Conservation (phyloP, 2,888 invertebrate species). For the Agrotis segetum region DNA sequence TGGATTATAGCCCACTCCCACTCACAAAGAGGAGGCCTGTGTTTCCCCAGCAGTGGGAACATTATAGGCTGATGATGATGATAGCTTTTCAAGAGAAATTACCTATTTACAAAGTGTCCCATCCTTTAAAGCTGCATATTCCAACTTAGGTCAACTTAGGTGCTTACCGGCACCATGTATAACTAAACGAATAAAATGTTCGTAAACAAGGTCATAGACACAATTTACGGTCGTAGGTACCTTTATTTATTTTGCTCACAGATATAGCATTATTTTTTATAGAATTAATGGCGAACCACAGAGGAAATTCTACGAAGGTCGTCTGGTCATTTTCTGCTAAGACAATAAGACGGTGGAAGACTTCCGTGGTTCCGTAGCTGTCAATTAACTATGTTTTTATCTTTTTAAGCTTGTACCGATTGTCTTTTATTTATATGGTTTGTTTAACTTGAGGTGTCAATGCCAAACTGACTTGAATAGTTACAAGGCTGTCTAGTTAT, state of each 20-base stretch:
- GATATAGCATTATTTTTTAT: slow-evolving; percentile 48
- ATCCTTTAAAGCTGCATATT: slow-evolving; percentile 13
- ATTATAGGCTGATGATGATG: too few relatives aligned
- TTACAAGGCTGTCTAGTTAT: slow-evolving; percentile 23
- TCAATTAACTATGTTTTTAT: slow-evolving; percentile 26
- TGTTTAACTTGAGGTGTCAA: slow-evolving; percentile 16
- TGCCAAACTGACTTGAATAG: slow-evolving; percentile 16
- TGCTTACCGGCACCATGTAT: slow-evolving; percentile 30
- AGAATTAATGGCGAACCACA: slow-evolving; percentile 33
- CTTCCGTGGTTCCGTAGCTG: slow-evolving; percentile 9
- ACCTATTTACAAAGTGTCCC: background rate
- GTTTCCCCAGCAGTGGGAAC: too few relatives aligned
- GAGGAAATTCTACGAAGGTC: slow-evolving; percentile 26
- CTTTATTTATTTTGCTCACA: slow-evolving; percentile 69
- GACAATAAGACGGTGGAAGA: slow-evolving; percentile 42
- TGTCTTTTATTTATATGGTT: slow-evolving; percentile 12
- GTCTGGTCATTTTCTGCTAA: slow-evolving; percentile 34
- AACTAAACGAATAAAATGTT: slow-evolving; percentile 40
- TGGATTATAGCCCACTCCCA: too few relatives aligned
- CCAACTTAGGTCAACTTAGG: slow-evolving; percentile 17
- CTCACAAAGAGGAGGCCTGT: too few relatives aligned
- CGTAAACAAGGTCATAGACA: slow-evolving; percentile 68
- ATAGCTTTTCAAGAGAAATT: background rate
- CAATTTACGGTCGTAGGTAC: slow-evolving; percentile 74
- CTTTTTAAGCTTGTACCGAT: slow-evolving; percentile 2